Base-by-base conservation (phyloP, 1,140 invertebrate genomes). In the Ips nitidus region DNA sequence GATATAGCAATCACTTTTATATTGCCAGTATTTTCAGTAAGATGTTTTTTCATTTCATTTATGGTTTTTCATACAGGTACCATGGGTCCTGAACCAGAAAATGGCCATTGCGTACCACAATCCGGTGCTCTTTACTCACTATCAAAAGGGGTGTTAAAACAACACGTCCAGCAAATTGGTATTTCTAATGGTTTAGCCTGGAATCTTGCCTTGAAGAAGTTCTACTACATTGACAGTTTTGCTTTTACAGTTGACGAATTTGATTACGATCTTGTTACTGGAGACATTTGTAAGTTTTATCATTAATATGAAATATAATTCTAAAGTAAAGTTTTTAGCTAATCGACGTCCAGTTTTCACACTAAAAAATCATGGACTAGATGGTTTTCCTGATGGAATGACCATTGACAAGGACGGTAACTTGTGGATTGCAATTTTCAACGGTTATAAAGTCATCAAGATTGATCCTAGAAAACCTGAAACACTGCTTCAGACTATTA, bases 181-280 rank as follows among this genome's bases (percentile, higher is more conserved):
- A 89, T 94, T 65, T 90, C 91, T 8, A 96, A 95, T 78, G 94
- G 94, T 0, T 78, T 95, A 2, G 88, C 88, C 3, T 95, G 93
- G 93, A 88, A 87, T 73, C 74, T 80, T 1, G 83, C 87, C 57
- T 83, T 86, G 61, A 86, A 86, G 38, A 87, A 85, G 7, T 86
- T 93, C 79, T 94, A 91, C 78, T 93, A 90, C 76, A 89, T 91
- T 1, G 91, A 94, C 78, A 87, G 89, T 2, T 81, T 85, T 4
- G 88, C 87, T 38, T 81, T 80, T 47, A 82, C 85, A 71, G 83
- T 94, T 47, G 84, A 87, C 63, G 84, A 84, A 42, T 94, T 91
- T 75, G 89, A 95, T 77, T 94, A 89, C 73, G 86, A 94, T 74
- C 80, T 89, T 2, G 80, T 84, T 3, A 86, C 81, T 3, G 91